phyloP scores from a whole-genome alignment of 2,797 vertebrate species.

The Fringilla coelebs region DNA sequence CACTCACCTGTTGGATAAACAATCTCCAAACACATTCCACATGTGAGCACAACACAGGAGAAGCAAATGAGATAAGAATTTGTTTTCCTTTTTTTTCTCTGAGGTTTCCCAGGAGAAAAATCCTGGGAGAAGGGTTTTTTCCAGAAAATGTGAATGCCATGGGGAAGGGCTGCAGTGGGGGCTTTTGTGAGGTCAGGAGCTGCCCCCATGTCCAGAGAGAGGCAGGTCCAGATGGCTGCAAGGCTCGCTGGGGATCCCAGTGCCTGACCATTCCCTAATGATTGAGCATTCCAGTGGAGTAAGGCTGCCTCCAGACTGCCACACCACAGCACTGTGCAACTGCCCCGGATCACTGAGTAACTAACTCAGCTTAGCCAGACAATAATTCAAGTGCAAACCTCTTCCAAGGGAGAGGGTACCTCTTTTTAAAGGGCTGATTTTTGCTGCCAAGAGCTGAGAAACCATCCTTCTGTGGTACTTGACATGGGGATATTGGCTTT shows the following conservation, averaged over 20 bases:
- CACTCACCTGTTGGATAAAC: too few species aligned
- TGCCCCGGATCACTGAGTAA: not conserved
- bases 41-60: not conserved
- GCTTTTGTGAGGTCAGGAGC: not conserved
- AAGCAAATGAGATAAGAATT: not conserved
- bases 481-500: not conserved
- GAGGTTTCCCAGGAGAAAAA: not conserved
- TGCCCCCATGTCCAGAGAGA: not conserved
- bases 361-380: not conserved
- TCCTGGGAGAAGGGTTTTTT: not conserved
- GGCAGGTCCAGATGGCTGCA: not conserved
- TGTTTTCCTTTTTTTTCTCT: not conserved
- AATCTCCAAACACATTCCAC: not conserved
- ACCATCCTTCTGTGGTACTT: not conserved
- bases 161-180: not conserved
- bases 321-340: not conserved
- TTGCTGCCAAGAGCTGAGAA: not conserved
- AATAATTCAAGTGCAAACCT: not conserved
- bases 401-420: not conserved
- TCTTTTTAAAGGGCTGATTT: not conserved
- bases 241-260: accelerated
- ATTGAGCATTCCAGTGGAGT: not conserved
- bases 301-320: not conserved
- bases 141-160: not conserved
- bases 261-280: not conserved